A percentile compares a stretch with the other conserved stretches of the same genome.
Evolutionary conservation across 2,797 vertebrate species (phyloP).

Genomic region (Pseudochirops cupreus): DNA sequence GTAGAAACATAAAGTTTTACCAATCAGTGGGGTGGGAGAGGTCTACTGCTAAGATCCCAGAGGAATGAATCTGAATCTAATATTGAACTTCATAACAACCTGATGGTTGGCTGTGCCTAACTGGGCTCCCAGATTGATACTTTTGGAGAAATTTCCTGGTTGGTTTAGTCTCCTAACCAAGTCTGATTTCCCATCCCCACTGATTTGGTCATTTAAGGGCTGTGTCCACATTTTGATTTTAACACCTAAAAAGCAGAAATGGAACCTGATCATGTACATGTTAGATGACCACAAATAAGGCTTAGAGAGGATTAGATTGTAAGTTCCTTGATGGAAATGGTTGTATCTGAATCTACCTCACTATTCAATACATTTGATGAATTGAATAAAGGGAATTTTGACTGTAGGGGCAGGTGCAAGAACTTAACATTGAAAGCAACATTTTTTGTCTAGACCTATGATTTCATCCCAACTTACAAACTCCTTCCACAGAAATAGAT

Average conservation of each 20-base stretch:
- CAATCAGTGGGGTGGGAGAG: slow-evolving; percentile 71
- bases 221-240: not conserved
- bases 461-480: not conserved
- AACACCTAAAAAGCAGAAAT: slow-evolving; percentile 21
- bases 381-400: not conserved
- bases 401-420: not conserved
- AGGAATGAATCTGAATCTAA: slow-evolving; percentile 73
- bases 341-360: not conserved
- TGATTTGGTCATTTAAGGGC: slow-evolving; percentile 7
- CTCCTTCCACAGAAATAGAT: not conserved
- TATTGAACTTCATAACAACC: slow-evolving; percentile 73
- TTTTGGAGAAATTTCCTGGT: slow-evolving; percentile 17
- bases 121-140: not conserved
- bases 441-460: not conserved
- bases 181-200: not conserved
- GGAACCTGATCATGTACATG: not conserved
- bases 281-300: not conserved
- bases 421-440: not conserved
- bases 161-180: slow-evolving; percentile 13
- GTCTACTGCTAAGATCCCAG: slow-evolving; percentile 59
- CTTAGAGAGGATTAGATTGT: not conserved
- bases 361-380: not conserved
- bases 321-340: not conserved
- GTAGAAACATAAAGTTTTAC: slow-evolving; percentile 80
- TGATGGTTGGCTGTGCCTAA: slow-evolving; percentile 32